phyloP scores from a whole-genome alignment of 2,113 vertebrate genomes.

The Synodontis membranacea region DNA sequence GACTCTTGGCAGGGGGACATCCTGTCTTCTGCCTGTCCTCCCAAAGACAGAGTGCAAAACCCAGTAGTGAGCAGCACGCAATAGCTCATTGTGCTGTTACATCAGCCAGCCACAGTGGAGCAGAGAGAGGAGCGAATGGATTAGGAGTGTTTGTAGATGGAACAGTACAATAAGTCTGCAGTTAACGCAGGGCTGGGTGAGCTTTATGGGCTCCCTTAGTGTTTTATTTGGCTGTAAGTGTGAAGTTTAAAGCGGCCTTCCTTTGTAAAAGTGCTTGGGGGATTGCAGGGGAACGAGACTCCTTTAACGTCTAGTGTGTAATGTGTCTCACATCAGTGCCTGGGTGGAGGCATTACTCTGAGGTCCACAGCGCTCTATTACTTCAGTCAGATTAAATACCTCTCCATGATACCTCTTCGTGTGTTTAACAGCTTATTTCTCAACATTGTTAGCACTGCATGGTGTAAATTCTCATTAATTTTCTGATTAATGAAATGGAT shows the following conservation, averaged over 20 bases:
- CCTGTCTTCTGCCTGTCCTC: constrained; percentile 49
- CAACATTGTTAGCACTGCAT: neutral
- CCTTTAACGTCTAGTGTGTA: constrained; percentile 8
- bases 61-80: constrained; percentile 19
- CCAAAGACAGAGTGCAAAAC: constrained; percentile 46
- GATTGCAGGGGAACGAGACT: constrained; percentile 2
- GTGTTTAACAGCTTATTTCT: neutral
- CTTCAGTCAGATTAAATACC: constrained; percentile 22
- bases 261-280: constrained; percentile 29
- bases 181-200: constrained; percentile 31
- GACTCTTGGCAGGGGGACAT: constrained; percentile 61
- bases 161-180: constrained; percentile 21
- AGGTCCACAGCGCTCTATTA: neutral
- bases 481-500: neutral
- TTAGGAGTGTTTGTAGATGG: constrained; percentile 29
- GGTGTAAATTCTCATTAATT: neutral
- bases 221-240: constrained; percentile 48
- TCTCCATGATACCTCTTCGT: neutral
- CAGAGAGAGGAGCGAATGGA: constrained; percentile 9
- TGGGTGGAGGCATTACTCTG: neutral
- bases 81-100: constrained; percentile 37
- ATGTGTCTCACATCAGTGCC: neutral
- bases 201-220: constrained; percentile 46
- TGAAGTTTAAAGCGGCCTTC: constrained; percentile 25
- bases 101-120: constrained; percentile 14